Conservation (phyloP, 2,113 vertebrate genomes). For the Pitta sordida region DNA sequence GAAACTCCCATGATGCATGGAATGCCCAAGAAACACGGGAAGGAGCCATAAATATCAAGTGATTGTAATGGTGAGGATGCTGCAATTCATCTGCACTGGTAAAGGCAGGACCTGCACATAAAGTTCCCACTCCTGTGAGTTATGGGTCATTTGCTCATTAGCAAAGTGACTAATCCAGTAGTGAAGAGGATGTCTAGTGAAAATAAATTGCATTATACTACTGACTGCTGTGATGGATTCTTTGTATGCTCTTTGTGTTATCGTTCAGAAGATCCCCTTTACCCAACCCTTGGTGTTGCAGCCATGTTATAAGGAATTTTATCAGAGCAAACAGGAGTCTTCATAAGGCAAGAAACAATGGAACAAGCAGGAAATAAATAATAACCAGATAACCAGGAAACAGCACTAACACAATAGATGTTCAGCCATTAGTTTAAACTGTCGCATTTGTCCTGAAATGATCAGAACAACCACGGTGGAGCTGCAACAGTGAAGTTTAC, state of each 20-base stretch:
- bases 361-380: conserved; percentile 39
- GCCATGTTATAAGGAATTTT: conserved; percentile 40
- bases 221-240: conserved; percentile 49
- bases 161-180: conserved; percentile 5
- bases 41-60: not conserved
- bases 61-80: not conserved
- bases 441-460: conserved; percentile 1
- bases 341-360: conserved; percentile 43
- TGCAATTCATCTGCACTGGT: not conserved
- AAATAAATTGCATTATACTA: conserved; percentile 29
- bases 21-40: not conserved
- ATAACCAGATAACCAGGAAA: conserved; percentile 44
- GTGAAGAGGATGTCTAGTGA: not conserved
- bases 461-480: conserved; percentile 20
- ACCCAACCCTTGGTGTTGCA: not conserved
- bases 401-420: not conserved
- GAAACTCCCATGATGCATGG: not conserved
- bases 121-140: conserved; percentile 28
- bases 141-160: conserved; percentile 32
- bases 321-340: conserved; percentile 32
- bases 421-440: not conserved
- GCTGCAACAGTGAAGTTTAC: not conserved
- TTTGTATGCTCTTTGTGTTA: conserved; percentile 7
- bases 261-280: not conserved
- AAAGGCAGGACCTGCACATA: not conserved